Percentiles rank a stretch among this genome's conserved stretches.
Conservation (phyloP, 2,888 invertebrate genomes). For the Apodemia zela region DNA sequence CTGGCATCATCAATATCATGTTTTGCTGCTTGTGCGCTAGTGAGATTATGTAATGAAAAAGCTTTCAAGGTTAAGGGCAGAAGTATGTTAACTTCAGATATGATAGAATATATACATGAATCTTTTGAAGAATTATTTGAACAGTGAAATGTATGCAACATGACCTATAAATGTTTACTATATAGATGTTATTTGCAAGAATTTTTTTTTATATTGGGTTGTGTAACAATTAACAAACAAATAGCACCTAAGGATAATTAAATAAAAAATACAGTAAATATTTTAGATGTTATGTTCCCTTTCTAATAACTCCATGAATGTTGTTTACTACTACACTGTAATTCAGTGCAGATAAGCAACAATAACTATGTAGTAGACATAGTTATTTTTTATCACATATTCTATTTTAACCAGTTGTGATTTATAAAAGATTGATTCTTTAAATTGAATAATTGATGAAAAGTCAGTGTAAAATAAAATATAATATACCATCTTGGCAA, state of each 20-base stretch:
- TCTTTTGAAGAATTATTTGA: constrained; percentile 82
- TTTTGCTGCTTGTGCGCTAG: constrained; percentile 90
- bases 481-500: too few species aligned
- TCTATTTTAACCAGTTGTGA: too few species aligned
- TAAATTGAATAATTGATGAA: too few species aligned
- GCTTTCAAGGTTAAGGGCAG: constrained; percentile 90
- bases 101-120: constrained; percentile 90
- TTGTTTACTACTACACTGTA: not conserved
- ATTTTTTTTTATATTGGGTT: not conserved
- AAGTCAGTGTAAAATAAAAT: too few species aligned
- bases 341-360: not conserved
- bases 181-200: not conserved
- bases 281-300: not conserved
- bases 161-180: not conserved
- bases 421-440: too few species aligned
- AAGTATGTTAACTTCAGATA: constrained; percentile 92
- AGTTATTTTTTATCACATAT: too few species aligned
- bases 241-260: not conserved
- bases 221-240: not conserved
- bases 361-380: too few species aligned
- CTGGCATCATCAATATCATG: constrained; percentile 85
- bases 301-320: not conserved
- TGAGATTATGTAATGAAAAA: constrained; percentile 88
- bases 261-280: not conserved
- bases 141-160: constrained; percentile 34